A percentile compares a stretch with the other conserved stretches of the same genome.
Conservation (phyloP, 1,140 invertebrate genomes). For the Megathymus violae region DNA sequence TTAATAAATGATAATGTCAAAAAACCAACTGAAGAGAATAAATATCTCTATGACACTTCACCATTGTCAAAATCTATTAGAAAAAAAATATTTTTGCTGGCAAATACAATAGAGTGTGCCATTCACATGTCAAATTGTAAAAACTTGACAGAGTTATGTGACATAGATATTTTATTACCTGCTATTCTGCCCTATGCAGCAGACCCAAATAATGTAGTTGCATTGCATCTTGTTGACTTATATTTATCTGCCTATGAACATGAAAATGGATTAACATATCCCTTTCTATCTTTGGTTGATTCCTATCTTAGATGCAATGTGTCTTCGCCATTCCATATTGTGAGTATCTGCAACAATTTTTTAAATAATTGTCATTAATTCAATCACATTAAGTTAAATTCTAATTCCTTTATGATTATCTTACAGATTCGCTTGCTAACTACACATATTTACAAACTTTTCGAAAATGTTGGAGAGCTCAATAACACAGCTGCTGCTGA, state of each 20-base stretch:
- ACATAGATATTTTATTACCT: slow-evolving; percentile 63
- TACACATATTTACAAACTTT: slow-evolving; percentile 89
- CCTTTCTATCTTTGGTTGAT: slow-evolving; percentile 83
- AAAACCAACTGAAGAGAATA: slow-evolving; percentile 53
- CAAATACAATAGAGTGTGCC: slow-evolving; percentile 83
- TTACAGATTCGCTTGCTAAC: slow-evolving; percentile 87
- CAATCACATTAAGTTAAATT: slow-evolving; percentile 24
- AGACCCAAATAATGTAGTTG: slow-evolving; percentile 71
- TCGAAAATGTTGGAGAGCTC: slow-evolving; percentile 83
- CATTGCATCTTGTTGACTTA: slow-evolving; percentile 81
- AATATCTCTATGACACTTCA: slow-evolving; percentile 62
- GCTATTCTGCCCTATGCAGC: slow-evolving; percentile 67
- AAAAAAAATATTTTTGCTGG: slow-evolving; percentile 82
- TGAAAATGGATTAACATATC: slow-evolving; percentile 72
- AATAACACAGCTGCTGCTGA: slow-evolving; percentile 67
- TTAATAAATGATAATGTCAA: slow-evolving; percentile 62
- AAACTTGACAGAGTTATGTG: slow-evolving; percentile 76
- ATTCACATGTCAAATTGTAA: slow-evolving; percentile 83
- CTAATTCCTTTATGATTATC: slow-evolving; percentile 32
- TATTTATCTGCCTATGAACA: slow-evolving; percentile 81
- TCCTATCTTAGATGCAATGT: slow-evolving; percentile 84
- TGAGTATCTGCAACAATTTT: slow-evolving; percentile 64
- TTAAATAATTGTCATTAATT: slow-evolving; percentile 19
- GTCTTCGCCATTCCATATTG: slow-evolving; percentile 86
- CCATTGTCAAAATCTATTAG: slow-evolving; percentile 58